phyloP scores from a whole-genome alignment of 2,888 invertebrate species.

The Hydrotaea diabolus region DNA sequence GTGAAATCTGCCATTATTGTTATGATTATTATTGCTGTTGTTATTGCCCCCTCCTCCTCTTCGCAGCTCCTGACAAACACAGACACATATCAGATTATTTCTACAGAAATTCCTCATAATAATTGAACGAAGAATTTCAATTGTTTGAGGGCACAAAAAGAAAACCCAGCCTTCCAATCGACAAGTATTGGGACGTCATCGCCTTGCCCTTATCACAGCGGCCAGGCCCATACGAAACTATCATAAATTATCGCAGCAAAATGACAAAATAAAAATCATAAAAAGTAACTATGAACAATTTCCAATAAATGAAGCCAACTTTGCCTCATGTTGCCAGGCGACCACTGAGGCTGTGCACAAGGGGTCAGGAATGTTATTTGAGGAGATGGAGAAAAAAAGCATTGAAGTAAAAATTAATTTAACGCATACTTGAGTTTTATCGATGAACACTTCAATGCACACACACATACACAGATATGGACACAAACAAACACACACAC shows the following conservation, averaged over 20 bases:
- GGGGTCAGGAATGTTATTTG: background rate
- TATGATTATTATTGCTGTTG: background rate
- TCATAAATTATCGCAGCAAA: conserved; percentile 21
- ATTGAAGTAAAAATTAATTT: conserved; percentile 55
- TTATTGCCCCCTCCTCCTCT: background rate
- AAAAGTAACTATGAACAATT: conserved; percentile 27
- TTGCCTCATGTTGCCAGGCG: background rate
- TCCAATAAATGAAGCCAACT: conserved; percentile 12
- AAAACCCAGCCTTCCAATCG: too few species aligned
- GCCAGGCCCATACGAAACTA: background rate
- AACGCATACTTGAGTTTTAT: conserved; percentile 64
- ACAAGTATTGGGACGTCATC: too few species aligned
- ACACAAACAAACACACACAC: conserved; percentile 1
- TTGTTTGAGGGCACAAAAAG: background rate
- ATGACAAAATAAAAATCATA: conserved; percentile 21
- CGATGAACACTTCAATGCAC: conserved; percentile 43
- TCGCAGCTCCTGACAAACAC: background rate
- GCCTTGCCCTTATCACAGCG: background rate
- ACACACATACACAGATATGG: conserved; percentile 22
- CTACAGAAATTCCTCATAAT: background rate
- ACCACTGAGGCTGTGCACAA: background rate
- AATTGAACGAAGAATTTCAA: conserved; percentile 1
- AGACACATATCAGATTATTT: background rate
- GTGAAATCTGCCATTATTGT: background rate
- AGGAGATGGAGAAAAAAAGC: background rate